Evolutionary conservation across 2,888 invertebrate genomes (phyloP).

Genomic region (Drosophila nigricruria): DNA sequence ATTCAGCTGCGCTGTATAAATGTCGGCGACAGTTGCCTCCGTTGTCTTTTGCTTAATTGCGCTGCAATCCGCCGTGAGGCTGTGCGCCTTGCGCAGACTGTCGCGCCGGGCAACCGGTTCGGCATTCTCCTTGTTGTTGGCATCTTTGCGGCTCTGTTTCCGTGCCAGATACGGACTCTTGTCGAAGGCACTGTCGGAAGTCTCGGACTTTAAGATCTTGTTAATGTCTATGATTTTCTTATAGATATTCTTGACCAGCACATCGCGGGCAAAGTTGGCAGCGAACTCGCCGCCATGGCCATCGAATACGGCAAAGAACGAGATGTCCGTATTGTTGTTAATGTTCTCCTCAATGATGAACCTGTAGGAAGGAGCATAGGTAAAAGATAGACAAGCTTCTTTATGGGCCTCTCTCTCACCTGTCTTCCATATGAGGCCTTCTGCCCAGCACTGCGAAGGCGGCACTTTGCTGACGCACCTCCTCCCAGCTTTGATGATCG

Average conservation of each 20-base stretch:
- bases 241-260: conserved; percentile 92
- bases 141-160: conserved; percentile 77
- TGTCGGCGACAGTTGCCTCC: conserved; percentile 76
- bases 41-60: conserved; percentile 82
- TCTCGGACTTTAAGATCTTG: conserved; percentile 88
- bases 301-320: conserved; percentile 96
- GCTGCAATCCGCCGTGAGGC: conserved; percentile 87
- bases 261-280: conserved; percentile 95
- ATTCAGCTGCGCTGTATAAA: conserved; percentile 84
- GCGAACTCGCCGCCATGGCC: conserved; percentile 98
- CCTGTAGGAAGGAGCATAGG: conserved; percentile 51
- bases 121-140: conserved; percentile 82
- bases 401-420: conserved; percentile 83
- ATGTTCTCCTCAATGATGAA: conserved; percentile 95
- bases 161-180: conserved; percentile 82
- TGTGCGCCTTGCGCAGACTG: conserved; percentile 83
- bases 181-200: conserved; percentile 71
- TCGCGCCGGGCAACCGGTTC: conserved; percentile 81
- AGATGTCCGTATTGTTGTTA: conserved; percentile 91
- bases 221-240: conserved; percentile 91
- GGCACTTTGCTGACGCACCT: conserved; percentile 90
- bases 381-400: neutral
- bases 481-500: conserved; percentile 90
- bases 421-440: conserved; percentile 96
- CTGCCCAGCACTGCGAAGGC: conserved; percentile 96